Evolutionary conservation across 2,113 vertebrate species (phyloP).

Genomic region (Embiotoca jacksoni): DNA sequence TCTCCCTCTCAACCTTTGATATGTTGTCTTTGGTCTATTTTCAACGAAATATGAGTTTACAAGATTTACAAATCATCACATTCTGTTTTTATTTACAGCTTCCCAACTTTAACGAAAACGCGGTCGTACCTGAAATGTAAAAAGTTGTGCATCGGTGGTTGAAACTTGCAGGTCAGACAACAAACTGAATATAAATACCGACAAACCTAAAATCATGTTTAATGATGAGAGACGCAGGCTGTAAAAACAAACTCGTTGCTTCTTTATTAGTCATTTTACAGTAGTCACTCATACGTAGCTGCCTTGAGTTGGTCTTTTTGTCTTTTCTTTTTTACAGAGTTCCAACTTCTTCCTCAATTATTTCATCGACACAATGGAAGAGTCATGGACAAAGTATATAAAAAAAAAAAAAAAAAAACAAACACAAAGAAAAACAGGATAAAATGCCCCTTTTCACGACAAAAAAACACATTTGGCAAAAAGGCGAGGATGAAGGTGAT

Average conservation of each 20-base stretch:
- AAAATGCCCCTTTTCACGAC: slow-evolving; percentile 78
- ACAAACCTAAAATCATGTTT: too few species aligned
- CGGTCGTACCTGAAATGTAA: too few species aligned
- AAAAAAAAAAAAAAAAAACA: slow-evolving; percentile 72
- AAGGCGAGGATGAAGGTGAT: slow-evolving; percentile 40
- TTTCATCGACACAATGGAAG: slow-evolving; percentile 78
- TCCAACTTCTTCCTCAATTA: slow-evolving; percentile 76
- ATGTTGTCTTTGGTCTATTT: too few species aligned
- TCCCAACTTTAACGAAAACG: too few species aligned
- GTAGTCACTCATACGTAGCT: slow-evolving; percentile 88
- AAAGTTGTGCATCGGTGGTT: too few species aligned
- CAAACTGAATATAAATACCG: too few species aligned
- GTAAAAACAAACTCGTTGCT: slow-evolving; percentile 84
- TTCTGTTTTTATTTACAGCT: too few species aligned
- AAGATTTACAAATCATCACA: too few species aligned
- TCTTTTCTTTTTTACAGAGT: slow-evolving; percentile 65
- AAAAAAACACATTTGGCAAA: slow-evolving; percentile 82
- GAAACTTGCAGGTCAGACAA: not conserved
- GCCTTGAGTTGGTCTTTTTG: slow-evolving; percentile 83
- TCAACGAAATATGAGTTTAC: too few species aligned
- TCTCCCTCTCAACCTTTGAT: too few species aligned
- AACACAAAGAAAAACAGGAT: slow-evolving; percentile 56
- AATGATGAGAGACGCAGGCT: too few species aligned
- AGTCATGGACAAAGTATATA: slow-evolving; percentile 77
- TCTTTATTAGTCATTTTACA: slow-evolving; percentile 87